A percentile compares a stretch with the other conserved stretches of the same genome.
phyloP scores from a whole-genome alignment of 1,140 invertebrate species.

The Zeugodacus cucurbitae region DNA sequence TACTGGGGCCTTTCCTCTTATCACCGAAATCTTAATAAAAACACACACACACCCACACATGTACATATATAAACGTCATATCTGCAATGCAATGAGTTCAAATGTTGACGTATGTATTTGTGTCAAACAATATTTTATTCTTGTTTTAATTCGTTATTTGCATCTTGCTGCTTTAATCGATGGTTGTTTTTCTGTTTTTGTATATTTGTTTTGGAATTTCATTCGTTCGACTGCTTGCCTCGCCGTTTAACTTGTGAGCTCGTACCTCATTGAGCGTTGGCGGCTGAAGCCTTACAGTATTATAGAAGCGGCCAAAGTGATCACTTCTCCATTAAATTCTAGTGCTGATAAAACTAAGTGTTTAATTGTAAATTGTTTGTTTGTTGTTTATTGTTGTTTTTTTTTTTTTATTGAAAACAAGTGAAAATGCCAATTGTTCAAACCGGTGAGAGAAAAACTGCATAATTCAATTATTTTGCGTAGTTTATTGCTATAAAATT shows the following conservation, averaged over 20 bases:
- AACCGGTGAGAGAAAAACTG: conserved; percentile 43
- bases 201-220: not conserved
- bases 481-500: not conserved
- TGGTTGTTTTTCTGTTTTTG: not conserved
- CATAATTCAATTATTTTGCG: not conserved
- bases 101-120: not conserved
- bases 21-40: too few relatives aligned
- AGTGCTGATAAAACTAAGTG: not conserved
- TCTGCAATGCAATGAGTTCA: too few relatives aligned
- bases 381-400: not conserved
- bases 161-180: not conserved
- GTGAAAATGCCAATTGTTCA: conserved; percentile 46
- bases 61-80: too few relatives aligned
- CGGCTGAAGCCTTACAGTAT: not conserved
- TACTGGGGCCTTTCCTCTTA: too few relatives aligned
- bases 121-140: not conserved
- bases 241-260: not conserved
- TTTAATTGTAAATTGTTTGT: not conserved
- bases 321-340: not conserved
- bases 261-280: not conserved
- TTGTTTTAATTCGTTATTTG: not conserved
- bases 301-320: not conserved
- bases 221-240: not conserved
- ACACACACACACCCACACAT: too few relatives aligned
- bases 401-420: not conserved